Percentiles rank a stretch among this genome's conserved stretches.
phyloP scores from a whole-genome alignment of 35 echinoderm and acorn worm genomes.

The Stichopus chloronotus region DNA sequence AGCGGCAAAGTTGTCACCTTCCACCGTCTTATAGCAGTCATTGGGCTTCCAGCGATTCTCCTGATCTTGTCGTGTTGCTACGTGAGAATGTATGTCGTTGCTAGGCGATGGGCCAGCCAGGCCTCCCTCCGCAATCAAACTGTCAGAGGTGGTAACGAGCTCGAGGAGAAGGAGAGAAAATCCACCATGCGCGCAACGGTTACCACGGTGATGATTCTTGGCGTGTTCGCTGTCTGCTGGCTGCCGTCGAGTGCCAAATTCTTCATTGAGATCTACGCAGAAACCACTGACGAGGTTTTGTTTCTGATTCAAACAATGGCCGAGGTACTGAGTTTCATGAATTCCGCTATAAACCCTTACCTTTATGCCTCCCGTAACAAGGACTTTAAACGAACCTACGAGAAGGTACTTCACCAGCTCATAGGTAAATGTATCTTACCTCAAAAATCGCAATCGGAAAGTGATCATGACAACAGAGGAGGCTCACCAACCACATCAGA shows the following conservation, averaged over 20 bases:
- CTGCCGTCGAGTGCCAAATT: slow-evolving; percentile 47
- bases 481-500: too few species aligned
- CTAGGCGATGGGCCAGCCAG: slow-evolving; percentile 18
- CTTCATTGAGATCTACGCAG: slow-evolving; percentile 45
- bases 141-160: not conserved
- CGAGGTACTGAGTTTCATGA: slow-evolving; percentile 45
- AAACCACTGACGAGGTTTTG: slow-evolving; percentile 16
- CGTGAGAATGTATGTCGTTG: slow-evolving; percentile 40
- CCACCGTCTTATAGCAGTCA: slow-evolving; percentile 31
- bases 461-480: too few species aligned
- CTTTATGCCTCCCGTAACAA: slow-evolving; percentile 45
- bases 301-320: slow-evolving; percentile 51
- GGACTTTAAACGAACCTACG: slow-evolving; percentile 31
- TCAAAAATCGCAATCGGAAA: too few species aligned
- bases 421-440: not conserved
- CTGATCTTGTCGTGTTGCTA: slow-evolving; percentile 50
- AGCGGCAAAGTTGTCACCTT: slow-evolving; percentile 29
- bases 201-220: slow-evolving; percentile 49
- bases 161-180: not conserved
- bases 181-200: slow-evolving; percentile 43
- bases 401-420: not conserved
- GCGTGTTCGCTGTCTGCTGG: slow-evolving; percentile 51
- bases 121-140: slow-evolving; percentile 21
- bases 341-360: slow-evolving; percentile 52
- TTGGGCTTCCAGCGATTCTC: slow-evolving; percentile 27